Conservation (phyloP, 2,797 vertebrate genomes). For the Gephyroberyx darwinii region DNA sequence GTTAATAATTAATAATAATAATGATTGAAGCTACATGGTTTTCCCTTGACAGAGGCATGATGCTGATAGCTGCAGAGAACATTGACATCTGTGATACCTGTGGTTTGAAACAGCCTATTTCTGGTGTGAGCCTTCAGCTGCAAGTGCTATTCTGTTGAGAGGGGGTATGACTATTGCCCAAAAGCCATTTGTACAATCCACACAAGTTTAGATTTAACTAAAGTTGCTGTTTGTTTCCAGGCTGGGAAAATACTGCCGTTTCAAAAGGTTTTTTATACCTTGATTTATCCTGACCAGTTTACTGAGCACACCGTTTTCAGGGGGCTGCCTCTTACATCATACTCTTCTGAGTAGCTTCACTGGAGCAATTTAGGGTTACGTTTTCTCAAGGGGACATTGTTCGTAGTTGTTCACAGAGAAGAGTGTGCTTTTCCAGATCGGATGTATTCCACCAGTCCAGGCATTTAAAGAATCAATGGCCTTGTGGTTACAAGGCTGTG, state of each 20-base stretch:
- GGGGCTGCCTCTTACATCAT: slow-evolving; percentile 40
- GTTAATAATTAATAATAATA: slow-evolving; percentile 20
- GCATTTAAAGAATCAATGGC: background rate
- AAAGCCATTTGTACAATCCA: slow-evolving; percentile 70
- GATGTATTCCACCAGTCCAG: background rate
- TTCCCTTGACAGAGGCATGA: slow-evolving; percentile 19
- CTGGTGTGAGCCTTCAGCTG: slow-evolving; percentile 29
- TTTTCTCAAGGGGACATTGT: slow-evolving; percentile 34
- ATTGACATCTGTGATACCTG: slow-evolving; percentile 44
- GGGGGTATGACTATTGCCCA: slow-evolving; percentile 63
- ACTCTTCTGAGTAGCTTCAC: slow-evolving; percentile 26
- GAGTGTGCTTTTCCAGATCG: slow-evolving; percentile 6
- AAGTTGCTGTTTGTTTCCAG: slow-evolving; percentile 59
- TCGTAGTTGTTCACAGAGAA: slow-evolving; percentile 21
- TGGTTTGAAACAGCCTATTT: slow-evolving; percentile 56
- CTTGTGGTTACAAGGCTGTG: slow-evolving; percentile 12
- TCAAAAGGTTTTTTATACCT: slow-evolving; percentile 33
- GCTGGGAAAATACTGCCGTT: slow-evolving; percentile 48
- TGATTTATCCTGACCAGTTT: slow-evolving; percentile 57
- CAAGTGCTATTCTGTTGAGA: slow-evolving; percentile 38
- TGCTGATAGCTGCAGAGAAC: slow-evolving; percentile 21
- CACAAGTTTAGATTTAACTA: slow-evolving; percentile 53
- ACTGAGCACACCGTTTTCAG: slow-evolving; percentile 30
- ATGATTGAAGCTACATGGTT: background rate
- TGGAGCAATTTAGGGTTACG: slow-evolving; percentile 17